A percentile compares a stretch with the other conserved stretches of the same genome.
phyloP scores from a whole-genome alignment of 1,140 invertebrate species.

The Andricus grossulariae region DNA sequence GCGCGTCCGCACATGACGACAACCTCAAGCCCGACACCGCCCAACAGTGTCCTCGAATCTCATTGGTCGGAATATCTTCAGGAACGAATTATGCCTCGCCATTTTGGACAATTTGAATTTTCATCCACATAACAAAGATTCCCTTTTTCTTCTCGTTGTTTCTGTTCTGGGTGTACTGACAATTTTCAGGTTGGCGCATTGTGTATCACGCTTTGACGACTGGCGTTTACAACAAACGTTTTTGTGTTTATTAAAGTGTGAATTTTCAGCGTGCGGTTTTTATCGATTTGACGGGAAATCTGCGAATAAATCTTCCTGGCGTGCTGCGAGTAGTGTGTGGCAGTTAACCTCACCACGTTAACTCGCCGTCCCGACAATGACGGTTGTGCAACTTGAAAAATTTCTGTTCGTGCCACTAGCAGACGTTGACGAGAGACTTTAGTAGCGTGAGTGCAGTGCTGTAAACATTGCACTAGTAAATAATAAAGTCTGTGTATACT shows the following conservation, averaged over 20 bases:
- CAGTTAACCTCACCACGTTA: conserved; percentile 8
- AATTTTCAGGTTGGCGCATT: conserved; percentile 19
- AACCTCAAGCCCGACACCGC: too few relatives aligned
- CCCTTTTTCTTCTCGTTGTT: conserved; percentile 7
- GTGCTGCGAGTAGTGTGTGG: neutral
- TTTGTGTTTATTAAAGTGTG: conserved; percentile 27
- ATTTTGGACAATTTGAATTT: too few relatives aligned
- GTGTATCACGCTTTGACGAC: conserved; percentile 23
- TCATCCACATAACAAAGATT: neutral
- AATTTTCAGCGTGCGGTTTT: conserved; percentile 29
- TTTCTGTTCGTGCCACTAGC: conserved; percentile 34
- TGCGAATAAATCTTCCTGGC: conserved; percentile 2
- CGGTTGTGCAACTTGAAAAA: conserved; percentile 38
- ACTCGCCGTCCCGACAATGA: conserved; percentile 3
- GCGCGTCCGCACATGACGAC: too few relatives aligned
- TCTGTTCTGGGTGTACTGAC: neutral
- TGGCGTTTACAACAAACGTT: conserved; percentile 25
- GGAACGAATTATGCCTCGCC: too few relatives aligned
- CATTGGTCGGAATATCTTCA: too few relatives aligned
- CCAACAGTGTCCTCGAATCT: too few relatives aligned
- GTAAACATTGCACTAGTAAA: conserved; percentile 37
- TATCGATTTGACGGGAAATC: conserved; percentile 14
- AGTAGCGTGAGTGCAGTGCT: conserved; percentile 35
- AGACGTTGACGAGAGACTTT: conserved; percentile 23
- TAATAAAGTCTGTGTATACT: conserved; percentile 6